Percentiles rank a stretch among this genome's conserved stretches.
These are phyloP conservation scores for Pyxicephalus adspersus DNA, from an alignment of 2,113 vertebrate species.

Conservation along the genomic window DNA sequence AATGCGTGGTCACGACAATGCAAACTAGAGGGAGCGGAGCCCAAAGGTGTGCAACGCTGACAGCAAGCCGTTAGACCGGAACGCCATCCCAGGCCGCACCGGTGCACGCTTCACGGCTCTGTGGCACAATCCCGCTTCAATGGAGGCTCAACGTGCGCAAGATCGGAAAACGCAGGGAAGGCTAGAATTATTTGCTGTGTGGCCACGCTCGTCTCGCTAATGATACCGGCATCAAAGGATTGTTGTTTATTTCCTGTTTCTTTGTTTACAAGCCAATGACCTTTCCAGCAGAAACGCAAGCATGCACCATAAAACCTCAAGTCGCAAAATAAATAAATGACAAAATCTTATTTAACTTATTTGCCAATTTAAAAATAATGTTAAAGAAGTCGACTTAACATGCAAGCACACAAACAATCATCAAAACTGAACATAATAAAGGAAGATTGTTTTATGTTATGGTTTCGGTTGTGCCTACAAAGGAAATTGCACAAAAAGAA, in stretches of 20 bases:
- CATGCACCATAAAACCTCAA: background rate
- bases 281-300: background rate
- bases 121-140: background rate
- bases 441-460: too few relatives aligned
- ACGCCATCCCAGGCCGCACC: background rate
- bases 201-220: background rate
- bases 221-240: background rate
- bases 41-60: constrained; percentile 7
- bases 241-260: background rate
- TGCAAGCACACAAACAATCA: too few relatives aligned
- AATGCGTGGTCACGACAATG: constrained; percentile 12
- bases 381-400: too few relatives aligned
- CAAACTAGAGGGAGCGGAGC: constrained; percentile 10
- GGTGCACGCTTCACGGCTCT: background rate
- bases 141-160: background rate
- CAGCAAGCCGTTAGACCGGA: constrained; percentile 6
- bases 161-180: background rate
- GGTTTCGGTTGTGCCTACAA: too few relatives aligned
- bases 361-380: too few relatives aligned
- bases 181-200: background rate
- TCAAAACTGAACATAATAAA: too few relatives aligned
- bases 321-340: too few relatives aligned
- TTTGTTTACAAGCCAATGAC: background rate
- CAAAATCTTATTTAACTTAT: too few relatives aligned
- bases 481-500: too few relatives aligned